Evolutionary conservation across 2,797 vertebrate genomes (phyloP).

Genomic region (Tenualosa ilisha): DNA sequence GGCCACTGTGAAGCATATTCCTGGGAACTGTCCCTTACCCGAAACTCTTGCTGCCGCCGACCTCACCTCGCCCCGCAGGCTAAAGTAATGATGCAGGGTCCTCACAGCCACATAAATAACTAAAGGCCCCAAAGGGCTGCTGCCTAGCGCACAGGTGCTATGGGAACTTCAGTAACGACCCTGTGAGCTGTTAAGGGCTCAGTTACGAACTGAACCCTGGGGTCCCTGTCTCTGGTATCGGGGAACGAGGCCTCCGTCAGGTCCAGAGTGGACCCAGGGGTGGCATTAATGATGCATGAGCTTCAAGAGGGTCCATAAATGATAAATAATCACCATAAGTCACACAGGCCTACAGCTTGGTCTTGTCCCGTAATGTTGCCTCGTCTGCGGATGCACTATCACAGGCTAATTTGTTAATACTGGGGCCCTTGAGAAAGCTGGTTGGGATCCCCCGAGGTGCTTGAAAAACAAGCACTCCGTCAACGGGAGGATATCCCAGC

Average conservation of each 20-base stretch:
- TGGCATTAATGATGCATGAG: constrained; percentile 61
- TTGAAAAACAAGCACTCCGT: constrained; percentile 56
- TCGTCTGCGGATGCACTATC: constrained; percentile 49
- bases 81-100: constrained; percentile 48
- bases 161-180: constrained; percentile 53
- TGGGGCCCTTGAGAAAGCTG: constrained; percentile 53
- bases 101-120: constrained; percentile 55
- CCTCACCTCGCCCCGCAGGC: constrained; percentile 40
- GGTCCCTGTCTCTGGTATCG: constrained; percentile 52
- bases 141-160: constrained; percentile 46
- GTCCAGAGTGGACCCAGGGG: constrained; percentile 59
- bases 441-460: constrained; percentile 53
- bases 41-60: constrained; percentile 30
- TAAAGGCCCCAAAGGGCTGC: constrained; percentile 47
- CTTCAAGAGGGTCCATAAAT: constrained; percentile 65
- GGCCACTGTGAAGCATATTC: constrained; percentile 24
- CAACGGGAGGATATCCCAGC: constrained; percentile 17
- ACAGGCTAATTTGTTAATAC: constrained; percentile 58
- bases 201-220: constrained; percentile 47
- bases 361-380: background rate
- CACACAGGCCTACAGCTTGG: constrained; percentile 47
- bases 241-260: constrained; percentile 45
- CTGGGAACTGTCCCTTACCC: constrained; percentile 34
- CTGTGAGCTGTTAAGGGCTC: constrained; percentile 41
- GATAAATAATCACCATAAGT: constrained; percentile 73